Evolutionary conservation across 2,113 vertebrate genomes (phyloP).

Genomic region (Fregetta grallaria): DNA sequence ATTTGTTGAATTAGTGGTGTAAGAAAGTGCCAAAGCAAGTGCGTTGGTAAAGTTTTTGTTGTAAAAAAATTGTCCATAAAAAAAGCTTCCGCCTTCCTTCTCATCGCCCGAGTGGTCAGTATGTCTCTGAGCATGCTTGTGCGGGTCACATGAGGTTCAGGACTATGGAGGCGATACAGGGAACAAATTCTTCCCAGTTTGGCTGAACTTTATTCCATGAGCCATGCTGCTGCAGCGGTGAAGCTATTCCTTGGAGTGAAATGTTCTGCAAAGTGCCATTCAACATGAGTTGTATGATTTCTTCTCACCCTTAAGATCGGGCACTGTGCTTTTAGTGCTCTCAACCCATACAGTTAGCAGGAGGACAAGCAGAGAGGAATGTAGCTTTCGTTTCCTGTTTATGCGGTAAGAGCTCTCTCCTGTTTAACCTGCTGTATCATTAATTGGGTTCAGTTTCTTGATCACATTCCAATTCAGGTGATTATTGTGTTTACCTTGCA

Average conservation of each 20-base stretch:
- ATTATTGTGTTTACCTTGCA: background rate
- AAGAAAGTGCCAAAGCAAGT: background rate
- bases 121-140: background rate
- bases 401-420: background rate
- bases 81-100: background rate
- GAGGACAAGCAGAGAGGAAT: background rate
- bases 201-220: background rate
- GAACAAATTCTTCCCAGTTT: background rate
- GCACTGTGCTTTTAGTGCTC: background rate
- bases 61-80: background rate
- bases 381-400: background rate
- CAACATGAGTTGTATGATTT: background rate
- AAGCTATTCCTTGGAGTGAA: background rate
- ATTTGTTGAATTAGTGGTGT: background rate
- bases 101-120: no score
- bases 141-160: fast-evolving
- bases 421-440: background rate
- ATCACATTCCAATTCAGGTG: background rate
- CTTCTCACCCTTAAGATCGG: background rate
- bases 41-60: background rate
- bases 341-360: background rate
- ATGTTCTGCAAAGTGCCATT: background rate
- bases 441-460: background rate
- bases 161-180: background rate
- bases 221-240: background rate